A percentile compares a stretch with the other conserved stretches of the same genome.
These are phyloP conservation scores for Alexandromys fortis DNA, from an alignment of 2,113 vertebrate species.

Conservation along the genomic window DNA sequence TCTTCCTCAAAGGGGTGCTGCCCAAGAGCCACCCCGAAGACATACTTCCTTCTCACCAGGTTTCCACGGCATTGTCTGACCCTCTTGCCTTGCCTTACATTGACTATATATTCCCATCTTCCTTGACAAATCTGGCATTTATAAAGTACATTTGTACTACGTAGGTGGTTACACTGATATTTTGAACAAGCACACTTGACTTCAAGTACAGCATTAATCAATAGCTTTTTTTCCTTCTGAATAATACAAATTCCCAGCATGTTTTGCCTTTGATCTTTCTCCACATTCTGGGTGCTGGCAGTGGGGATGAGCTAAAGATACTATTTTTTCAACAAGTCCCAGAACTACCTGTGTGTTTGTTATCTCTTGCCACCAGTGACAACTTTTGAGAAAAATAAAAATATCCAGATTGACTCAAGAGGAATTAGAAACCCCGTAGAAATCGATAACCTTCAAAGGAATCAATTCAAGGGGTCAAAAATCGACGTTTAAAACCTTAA, in stretches of 20 bases:
- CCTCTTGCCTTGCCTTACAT: neutral
- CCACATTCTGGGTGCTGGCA: neutral
- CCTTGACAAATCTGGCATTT: neutral
- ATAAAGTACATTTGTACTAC: neutral
- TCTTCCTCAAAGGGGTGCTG: fast-evolving
- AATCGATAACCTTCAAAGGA: constrained; percentile 57
- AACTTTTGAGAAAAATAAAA: constrained; percentile 51
- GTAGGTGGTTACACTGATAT: constrained; percentile 17
- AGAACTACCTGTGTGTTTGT: neutral
- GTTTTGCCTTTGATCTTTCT: neutral
- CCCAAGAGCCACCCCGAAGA: neutral
- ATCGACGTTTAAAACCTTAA: constrained; percentile 17
- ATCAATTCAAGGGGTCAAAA: neutral
- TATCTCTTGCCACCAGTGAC: neutral
- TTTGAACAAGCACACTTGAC: constrained; percentile 28
- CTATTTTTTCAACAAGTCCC: neutral
- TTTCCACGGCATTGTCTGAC: neutral
- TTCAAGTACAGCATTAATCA: constrained; percentile 39
- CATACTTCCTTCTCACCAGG: neutral
- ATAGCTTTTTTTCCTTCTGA: constrained; percentile 62
- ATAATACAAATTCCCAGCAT: constrained; percentile 44
- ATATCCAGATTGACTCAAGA: constrained; percentile 60
- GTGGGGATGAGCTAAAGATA: neutral
- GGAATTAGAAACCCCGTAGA: constrained; percentile 61
- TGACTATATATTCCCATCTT: neutral